Base-by-base conservation (phyloP, 2,113 vertebrate species). In the Maccullochella peelii region DNA sequence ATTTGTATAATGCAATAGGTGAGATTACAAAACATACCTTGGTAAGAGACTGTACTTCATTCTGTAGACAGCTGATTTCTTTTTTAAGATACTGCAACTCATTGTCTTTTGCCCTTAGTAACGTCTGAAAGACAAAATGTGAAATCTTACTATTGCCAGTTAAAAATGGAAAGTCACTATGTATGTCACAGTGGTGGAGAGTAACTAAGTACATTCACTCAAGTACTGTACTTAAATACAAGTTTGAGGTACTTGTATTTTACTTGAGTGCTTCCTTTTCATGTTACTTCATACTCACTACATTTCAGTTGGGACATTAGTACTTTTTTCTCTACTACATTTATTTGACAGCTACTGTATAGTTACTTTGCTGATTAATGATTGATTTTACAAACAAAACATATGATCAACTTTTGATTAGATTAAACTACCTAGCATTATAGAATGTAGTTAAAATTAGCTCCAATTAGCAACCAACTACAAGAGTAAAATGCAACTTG, bases 21-120 rank as follows among this genome's bases (percentile, higher is more conserved):
- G 10, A 52, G 23, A 72, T 30, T 1, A 70, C 59, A 2, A 50
- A 67, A 52, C 52, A 9, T 14, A 99, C 98, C 97, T 97, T 97
- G 18, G 96, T 96, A 77, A 99, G 95, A 86, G 93, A 95, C 81
- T 97, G 97, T 2, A 99, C 94, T 92, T 99, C 97, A 11, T 96
- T 96, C 71, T 97, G 96, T n/a, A 99, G 95, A 83, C 97, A 97
- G 89, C 95, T 95, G 68, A 98, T 95, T 93, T 99, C 97, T 87
- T 96, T 97, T 82, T 97, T 97, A 21, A 99, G 95, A 42, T 96
- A 97, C 84, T 95, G 95, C 9, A 98, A 95, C 81, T 99, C 98
- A 0, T 97, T 98, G 86, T 99, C 97, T 92, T 98, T 99, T 65
- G 96, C 95, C 16, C 96, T 95, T 55, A 99, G 90, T 76, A 97